phyloP scores from a whole-genome alignment of 2,113 vertebrate species.

The Triplophysa rosa region DNA sequence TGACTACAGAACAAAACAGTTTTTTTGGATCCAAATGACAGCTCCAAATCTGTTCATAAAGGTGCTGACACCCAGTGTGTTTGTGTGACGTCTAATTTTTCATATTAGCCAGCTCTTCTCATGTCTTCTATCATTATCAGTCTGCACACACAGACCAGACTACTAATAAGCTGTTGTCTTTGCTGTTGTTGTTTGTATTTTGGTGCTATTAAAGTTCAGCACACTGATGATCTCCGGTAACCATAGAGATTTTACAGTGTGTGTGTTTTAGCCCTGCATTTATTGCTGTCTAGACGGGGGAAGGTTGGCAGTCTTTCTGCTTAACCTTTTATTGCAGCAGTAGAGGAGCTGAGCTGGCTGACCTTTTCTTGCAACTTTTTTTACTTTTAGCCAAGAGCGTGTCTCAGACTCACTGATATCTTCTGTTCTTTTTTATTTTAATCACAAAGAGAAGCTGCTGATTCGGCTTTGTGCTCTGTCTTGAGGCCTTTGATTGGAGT shows the following conservation, averaged over 20 bases:
- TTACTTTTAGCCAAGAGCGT: neutral
- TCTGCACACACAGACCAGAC: neutral
- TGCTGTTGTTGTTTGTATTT: neutral
- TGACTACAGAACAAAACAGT: neutral
- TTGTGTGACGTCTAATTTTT: conserved; percentile 2
- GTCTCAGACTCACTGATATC: neutral
- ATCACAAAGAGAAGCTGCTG: too few species aligned
- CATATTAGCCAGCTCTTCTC: neutral
- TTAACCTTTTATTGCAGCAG: neutral
- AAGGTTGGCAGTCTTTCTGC: conserved; percentile 1
- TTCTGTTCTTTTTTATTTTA: too few species aligned
- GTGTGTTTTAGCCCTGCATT: neutral
- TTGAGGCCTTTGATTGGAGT: neutral
- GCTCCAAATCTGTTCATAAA: neutral
- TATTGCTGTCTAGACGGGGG: neutral
- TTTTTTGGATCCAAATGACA: neutral
- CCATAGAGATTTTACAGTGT: conserved; percentile 7
- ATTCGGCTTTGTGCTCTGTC: too few species aligned
- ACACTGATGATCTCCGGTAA: neutral
- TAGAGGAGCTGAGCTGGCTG: neutral
- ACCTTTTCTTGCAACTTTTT: neutral
- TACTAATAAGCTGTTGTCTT: neutral
- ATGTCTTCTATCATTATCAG: neutral
- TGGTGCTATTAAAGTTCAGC: conserved; percentile 4
- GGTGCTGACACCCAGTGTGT: neutral